Base-by-base conservation (phyloP, 2,113 vertebrate genomes). In the Mirounga angustirostris region DNA sequence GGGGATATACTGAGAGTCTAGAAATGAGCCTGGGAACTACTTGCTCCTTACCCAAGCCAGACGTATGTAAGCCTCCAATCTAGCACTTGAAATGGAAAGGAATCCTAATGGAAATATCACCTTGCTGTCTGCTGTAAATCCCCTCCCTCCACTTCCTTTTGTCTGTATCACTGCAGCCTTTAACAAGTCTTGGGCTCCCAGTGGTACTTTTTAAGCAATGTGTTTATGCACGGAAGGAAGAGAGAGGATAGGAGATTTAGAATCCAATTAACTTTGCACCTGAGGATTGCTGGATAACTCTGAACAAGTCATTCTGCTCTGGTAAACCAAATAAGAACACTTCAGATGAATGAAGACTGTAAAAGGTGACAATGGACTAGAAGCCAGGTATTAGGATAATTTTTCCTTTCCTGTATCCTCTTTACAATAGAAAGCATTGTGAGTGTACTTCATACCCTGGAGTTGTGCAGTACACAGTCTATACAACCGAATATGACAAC, bases 261-360 rank as follows among this genome's bases (percentile, higher is more conserved):
- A 93, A 78, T 96, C 58, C 56, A 88, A 40, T 91, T 87, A 74
- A 74, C 46, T 87, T 71, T 91, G 92, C 46, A 50, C 65, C 65
- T 87, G 58, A 81, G 74, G 76, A 59, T 81, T 73, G 33, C 54
- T 89, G 40, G 26, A 33, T 89, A 84, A 71, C 74, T 58, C 58
- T 91, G 73, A 87, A 79, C 30, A 40, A 40, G 30, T 87, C 82
- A 81, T 11, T 86, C 92, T 65, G 58, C 67, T 59, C 67, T 78
- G 22, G 46, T 52, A 86, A 96, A 82, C 74, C 4, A 24, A 76
- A 24, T 26, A 93, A 74, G 89, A 92, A 85, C 30, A 79, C 28
- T 50, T 58, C 21, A 89, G 16, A 74, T 46, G 81, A 74, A 58
- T 81, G 76, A 87, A 43, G 26, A 74, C 46, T 6, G 0, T 89